Base-by-base conservation (phyloP, 2,797 vertebrate species). In the Sciurus carolinensis region DNA sequence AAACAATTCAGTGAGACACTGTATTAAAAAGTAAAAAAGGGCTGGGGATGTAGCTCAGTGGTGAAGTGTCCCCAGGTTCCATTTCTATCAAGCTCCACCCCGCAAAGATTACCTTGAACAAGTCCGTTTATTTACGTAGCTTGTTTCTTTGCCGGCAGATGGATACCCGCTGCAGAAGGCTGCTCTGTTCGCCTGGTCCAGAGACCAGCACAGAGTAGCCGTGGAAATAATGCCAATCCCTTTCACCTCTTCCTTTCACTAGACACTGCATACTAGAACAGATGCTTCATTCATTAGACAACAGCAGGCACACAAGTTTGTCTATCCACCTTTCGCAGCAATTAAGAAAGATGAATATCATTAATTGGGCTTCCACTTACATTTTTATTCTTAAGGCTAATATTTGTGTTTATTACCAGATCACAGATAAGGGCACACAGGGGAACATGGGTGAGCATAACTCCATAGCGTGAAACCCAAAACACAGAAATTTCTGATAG, bases 361-460 rank as follows among this genome's bases (percentile, higher is more conserved):
- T 87, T 82, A 67, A 81, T 52, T 89, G 94, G 77, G 91, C 26
- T 95, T 71, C 95, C 52, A 62, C 59, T 90, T 79, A 80, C 73
- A 26, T 80, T 72, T 85, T 87, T 79, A 96, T 92, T 96, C 96
- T 85, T 52, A 52, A 79, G 92, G 85, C 85, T 94, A 71, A 91
- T 83, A 75, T 72, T 59, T 92, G 81, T 77, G 89, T 76, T 97
- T 93, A 84, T 81, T 72, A 62, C 67, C 44, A 80, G 94, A 89
- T 96, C 28, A 54, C 24, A 81, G 94, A 86, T 86, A 95, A 88
- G 83, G 66, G 47, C 26, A 24, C 42, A 1, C 1, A 42, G 39
- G 66, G 72, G 80, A 52, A 72, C 26, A 52, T 33, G 54, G 71
- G 52, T 3, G n/a, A 96, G 92, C 64, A 73, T n/a, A 42, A 26